These are phyloP conservation scores for Propithecus coquereli DNA, from an alignment of 2,113 vertebrate genomes.

Conservation along the genomic window DNA sequence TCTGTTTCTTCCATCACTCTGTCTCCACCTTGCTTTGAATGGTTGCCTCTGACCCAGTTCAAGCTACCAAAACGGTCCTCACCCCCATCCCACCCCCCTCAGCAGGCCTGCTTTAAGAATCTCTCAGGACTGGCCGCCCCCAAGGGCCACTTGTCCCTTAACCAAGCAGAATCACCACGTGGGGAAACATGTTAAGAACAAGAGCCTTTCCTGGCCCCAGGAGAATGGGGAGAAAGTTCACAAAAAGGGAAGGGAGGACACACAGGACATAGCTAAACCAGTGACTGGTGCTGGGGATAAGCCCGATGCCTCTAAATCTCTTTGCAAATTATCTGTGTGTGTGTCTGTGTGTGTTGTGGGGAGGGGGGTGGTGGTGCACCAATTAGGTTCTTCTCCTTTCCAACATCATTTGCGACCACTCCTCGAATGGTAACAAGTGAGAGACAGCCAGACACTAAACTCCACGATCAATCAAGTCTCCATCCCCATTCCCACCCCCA, in stretches of 20 bases:
- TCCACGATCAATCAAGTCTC: not conserved
- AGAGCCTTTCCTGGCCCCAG: not conserved
- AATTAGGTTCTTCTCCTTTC: not conserved
- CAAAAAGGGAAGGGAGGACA: not conserved
- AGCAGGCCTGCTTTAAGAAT: not conserved
- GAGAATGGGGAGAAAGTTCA: constrained; percentile 35
- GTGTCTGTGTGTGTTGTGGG: too few species aligned
- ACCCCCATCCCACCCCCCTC: not conserved
- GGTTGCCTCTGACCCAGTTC: not conserved
- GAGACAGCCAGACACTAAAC: not conserved
- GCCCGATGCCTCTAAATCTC: not conserved
- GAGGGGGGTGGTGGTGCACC: not conserved
- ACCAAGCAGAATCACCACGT: fast-evolving
- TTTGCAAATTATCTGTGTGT: not conserved
- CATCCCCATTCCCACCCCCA: not conserved
- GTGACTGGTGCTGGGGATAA: not conserved
- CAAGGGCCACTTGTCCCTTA: not conserved
- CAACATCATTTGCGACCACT: not conserved
- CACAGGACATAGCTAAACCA: not conserved
- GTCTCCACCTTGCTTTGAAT: not conserved
- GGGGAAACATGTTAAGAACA: not conserved
- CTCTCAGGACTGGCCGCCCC: not conserved
- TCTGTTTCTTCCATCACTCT: not conserved
- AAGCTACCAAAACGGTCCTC: not conserved
- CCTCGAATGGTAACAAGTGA: not conserved